phyloP scores from a whole-genome alignment of 1,140 invertebrate species.

The Araneus ventricosus region DNA sequence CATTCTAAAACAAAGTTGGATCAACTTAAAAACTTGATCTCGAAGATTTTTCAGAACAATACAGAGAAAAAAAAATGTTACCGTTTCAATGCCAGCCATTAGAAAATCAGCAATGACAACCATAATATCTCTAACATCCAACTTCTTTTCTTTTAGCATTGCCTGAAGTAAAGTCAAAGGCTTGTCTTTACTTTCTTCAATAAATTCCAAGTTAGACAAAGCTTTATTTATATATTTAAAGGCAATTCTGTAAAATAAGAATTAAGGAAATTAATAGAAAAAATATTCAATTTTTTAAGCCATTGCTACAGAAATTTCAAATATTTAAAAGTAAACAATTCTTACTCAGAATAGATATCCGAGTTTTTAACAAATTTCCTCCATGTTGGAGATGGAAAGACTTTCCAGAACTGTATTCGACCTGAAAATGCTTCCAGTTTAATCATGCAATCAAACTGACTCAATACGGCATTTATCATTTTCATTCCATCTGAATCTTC shows the following conservation, averaged over 20 bases:
- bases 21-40: too few relatives aligned
- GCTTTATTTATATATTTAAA: conserved; percentile 79
- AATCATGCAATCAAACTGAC: conserved; percentile 86
- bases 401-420: conserved; percentile 86
- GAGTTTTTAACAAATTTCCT: conserved; percentile 61
- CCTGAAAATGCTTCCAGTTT: conserved; percentile 90
- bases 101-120: conserved; percentile 91
- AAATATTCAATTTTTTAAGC: too few relatives aligned
- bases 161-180: conserved; percentile 82
- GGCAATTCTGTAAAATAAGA: conserved; percentile 57
- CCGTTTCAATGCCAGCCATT: conserved; percentile 92
- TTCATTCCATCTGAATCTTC: conserved; percentile 84
- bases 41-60: too few relatives aligned
- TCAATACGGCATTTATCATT: conserved; percentile 86
- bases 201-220: conserved; percentile 84
- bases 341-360: conserved; percentile 73
- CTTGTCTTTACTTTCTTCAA: conserved; percentile 71
- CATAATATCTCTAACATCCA: conserved; percentile 81
- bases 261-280: neutral
- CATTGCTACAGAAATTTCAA: neutral
- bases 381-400: conserved; percentile 85
- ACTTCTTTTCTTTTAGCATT: conserved; percentile 81
- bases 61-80: conserved; percentile 78
- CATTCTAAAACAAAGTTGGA: too few relatives aligned
- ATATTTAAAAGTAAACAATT: neutral